These are phyloP conservation scores for Syngnathus scovelli DNA, from an alignment of 2,113 vertebrate genomes.

Conservation along the genomic window DNA sequence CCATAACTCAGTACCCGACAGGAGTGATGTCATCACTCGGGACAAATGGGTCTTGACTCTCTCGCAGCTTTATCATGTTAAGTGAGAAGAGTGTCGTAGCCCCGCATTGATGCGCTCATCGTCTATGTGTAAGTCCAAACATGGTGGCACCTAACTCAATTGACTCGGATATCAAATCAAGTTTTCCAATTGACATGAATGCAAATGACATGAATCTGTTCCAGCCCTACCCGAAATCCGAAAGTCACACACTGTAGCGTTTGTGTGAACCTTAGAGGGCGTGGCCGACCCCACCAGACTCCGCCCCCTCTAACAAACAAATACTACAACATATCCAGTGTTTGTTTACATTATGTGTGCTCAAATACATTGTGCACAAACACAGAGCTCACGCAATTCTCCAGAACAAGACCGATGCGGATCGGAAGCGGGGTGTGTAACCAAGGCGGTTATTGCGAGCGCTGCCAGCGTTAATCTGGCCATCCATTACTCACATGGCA, in stretches of 20 bases:
- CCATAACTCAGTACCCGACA: constrained; percentile 35
- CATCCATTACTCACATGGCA: constrained; percentile 44
- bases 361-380: constrained; percentile 9
- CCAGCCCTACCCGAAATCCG: no score
- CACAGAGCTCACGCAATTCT: constrained; percentile 22
- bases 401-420: constrained; percentile 42
- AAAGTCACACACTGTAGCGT: no score
- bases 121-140: constrained; percentile 23
- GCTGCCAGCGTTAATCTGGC: constrained; percentile 48
- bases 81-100: constrained; percentile 38
- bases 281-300: no score
- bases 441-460: constrained; percentile 36
- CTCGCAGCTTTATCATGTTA: constrained; percentile 40
- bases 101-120: constrained; percentile 24
- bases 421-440: constrained; percentile 29
- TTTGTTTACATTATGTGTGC: no score
- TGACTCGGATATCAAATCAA: no score
- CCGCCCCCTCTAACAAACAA: no score
- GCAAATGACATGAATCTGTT: no score
- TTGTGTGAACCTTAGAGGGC: no score
- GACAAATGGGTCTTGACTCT: constrained; percentile 45
- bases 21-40: constrained; percentile 48
- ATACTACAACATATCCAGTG: no score
- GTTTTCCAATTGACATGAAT: no score
- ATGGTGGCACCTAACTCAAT: no score